Evolutionary conservation across 1,140 invertebrate genomes (phyloP).

Genomic region (Drepana arcuata): DNA sequence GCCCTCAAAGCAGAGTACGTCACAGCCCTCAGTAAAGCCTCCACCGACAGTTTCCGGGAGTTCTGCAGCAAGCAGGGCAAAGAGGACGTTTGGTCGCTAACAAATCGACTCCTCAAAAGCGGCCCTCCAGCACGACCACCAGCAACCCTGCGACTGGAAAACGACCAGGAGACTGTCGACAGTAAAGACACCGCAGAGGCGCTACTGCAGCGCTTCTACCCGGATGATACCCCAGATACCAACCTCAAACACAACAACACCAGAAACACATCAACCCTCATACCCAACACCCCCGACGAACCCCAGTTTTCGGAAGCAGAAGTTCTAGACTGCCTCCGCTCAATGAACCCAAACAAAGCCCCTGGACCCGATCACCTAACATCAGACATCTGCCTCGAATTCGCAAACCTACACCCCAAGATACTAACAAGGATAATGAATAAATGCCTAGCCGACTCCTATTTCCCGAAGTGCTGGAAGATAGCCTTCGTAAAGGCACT

Average conservation of each 20-base stretch:
- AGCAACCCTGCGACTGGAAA: too few species aligned
- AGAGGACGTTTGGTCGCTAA: constrained; percentile 17
- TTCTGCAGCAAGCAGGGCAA: too few species aligned
- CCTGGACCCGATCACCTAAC: constrained; percentile 19
- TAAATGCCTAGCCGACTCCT: constrained; percentile 8
- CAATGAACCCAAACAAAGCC: constrained; percentile 16
- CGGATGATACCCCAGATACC: too few species aligned
- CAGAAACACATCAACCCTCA: background rate
- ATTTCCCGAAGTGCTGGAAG: constrained; percentile 7
- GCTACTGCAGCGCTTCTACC: too few species aligned
- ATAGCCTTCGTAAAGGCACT: constrained; percentile 4
- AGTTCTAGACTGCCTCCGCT: too few species aligned
- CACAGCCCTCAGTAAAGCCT: background rate
- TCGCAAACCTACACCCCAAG: constrained; percentile 3
- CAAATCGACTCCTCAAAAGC: constrained; percentile 13
- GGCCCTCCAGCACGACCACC: constrained; percentile 1
- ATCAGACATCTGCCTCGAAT: constrained; percentile 17
- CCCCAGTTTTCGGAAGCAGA: too few species aligned
- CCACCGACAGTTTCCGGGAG: constrained; percentile 16
- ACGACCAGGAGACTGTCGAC: too few species aligned
- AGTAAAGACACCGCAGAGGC: too few species aligned
- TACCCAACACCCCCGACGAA: constrained; percentile 1
- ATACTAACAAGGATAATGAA: constrained; percentile 15
- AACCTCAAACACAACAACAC: constrained; percentile 2
- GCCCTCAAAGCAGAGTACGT: constrained; percentile 3